Base-by-base conservation (phyloP, 1,140 invertebrate species). In the Oryctes rhinoceros region DNA sequence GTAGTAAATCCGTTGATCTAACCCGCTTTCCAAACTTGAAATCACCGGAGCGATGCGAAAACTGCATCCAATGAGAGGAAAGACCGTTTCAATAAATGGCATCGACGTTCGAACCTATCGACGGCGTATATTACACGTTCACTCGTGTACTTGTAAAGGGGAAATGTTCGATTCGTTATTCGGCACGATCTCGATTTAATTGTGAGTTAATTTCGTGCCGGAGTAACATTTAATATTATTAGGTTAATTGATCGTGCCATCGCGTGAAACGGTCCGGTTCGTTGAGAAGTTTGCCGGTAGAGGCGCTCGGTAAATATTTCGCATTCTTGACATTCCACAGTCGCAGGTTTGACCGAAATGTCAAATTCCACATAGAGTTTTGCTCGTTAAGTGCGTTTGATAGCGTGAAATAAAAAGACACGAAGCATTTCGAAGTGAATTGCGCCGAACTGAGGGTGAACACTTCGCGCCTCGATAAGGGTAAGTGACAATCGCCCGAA, bases 291-390 rank as follows among this genome's bases (percentile, higher is more conserved):
- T 86, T 88, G 83, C 80, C 84, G 80, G 49, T 79, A 87, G 87
- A 83, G 83, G 87, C 81, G 82, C 86, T 82, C 81, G 83, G 84
- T 86, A 86, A 87, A 88, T 88, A 87, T 87, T 88, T 88, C 84
- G 85, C 82, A 88, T 88, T 86, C 87, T 84, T 79, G 37, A 80
- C 86, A 88, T 88, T 83, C 87, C 86, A 82, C 82, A 86, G 83
- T 86, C 85, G 83, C 85, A 86, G 86, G 87, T 88, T 87, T 86
- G 87, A 87, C 86, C 83, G 85, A 88, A 88, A 88, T 88, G 87
- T 88, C 87, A 88, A 88, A 88, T 88, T 87, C 86, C 87, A 87
- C 83, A 85, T 84, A 84, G 84, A 85, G 84, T 87, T 88, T 86
- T 86, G 80, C 85, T 86, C 85, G 84, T 86, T 86, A 84, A 30